A percentile compares a stretch with the other conserved stretches of the same genome.
phyloP scores from a whole-genome alignment of 92 coral and sea anemone genomes.

The Plumapathes pennacea region DNA sequence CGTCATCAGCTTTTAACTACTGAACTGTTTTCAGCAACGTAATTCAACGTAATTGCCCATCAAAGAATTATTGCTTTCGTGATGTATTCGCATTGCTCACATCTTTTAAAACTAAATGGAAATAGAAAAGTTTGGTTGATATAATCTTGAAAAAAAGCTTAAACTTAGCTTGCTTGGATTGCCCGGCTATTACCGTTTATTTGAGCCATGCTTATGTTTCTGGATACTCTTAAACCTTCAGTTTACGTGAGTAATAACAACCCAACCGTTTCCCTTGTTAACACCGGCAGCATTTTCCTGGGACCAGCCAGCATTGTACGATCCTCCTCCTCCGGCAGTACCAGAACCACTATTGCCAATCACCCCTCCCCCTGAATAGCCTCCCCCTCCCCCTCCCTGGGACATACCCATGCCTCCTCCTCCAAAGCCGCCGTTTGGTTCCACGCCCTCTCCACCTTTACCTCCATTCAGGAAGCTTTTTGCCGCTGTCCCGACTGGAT shows the following conservation, averaged over 20 bases:
- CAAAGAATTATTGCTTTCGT: too few species aligned
- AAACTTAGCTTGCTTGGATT: too few species aligned
- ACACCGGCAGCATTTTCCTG: constrained; percentile 69
- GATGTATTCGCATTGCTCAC: too few species aligned
- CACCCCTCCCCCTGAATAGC: constrained; percentile 95
- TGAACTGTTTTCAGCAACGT: too few species aligned
- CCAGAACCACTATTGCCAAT: constrained; percentile 66
- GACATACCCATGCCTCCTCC: constrained; percentile 86
- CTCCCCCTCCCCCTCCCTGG: constrained; percentile 97
- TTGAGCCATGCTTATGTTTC: too few species aligned
- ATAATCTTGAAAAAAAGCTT: too few species aligned
- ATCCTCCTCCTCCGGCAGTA: constrained; percentile 92
- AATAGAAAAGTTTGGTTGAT: too few species aligned
- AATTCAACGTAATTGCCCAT: too few species aligned
- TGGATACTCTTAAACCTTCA: neutral
- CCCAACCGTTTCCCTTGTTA: constrained; percentile 67
- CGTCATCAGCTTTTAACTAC: too few species aligned
- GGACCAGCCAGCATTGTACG: constrained; percentile 70
- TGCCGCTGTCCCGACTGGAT: constrained; percentile 1
- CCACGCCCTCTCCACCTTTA: constrained; percentile 23
- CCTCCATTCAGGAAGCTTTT: constrained; percentile 56
- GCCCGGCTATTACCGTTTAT: too few species aligned
- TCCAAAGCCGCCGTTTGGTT: constrained; percentile 79
- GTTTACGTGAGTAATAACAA: constrained; percentile 43
- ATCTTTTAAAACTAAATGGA: too few species aligned